Base-by-base conservation (phyloP, 2,888 invertebrate genomes). In the Sinotaia quadrata region DNA sequence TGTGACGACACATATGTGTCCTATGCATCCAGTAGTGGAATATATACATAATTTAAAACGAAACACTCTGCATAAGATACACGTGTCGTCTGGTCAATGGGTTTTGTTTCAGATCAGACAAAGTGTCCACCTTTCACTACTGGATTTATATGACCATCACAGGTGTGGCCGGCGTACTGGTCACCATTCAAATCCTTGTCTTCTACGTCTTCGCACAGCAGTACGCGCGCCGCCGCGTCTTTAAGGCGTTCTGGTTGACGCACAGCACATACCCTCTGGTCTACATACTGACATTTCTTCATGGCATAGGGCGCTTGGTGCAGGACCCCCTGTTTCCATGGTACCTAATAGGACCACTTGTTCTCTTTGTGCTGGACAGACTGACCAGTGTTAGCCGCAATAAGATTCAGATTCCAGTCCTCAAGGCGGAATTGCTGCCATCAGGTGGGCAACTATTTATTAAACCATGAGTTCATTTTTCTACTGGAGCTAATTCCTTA, bases 111-210 rank as follows among this genome's bases (percentile, higher is more conserved):
- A 92, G 92, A 12, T 89, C 91, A 4, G 90, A 91, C 78, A 90
- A 90, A 74, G 82, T 92, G 24, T 91, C 91, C 0, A 91, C 91
- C 82, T 92, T 92, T 77, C 90, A 91, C 73, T 91, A 91, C 78
- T 92, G 92, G 92, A 89, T 90, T 67, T 92, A 90, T 88, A 85
- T 89, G 77, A 83, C 83, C 27, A 76, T 77, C 44, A 82, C 82
- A 63, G 92, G 91, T 12, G 76, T 92, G 61, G 91, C 91, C 27
- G 92, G 92, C 7, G 85, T 92, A 12, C 72, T 91, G 2, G 84
- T 92, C 61, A 81, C 81, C 7, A 88, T 90, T 0, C 75, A 91
- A 47, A 85, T 91, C 31, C 87, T 90, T 68, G 78, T 91, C 27
- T 91, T 92, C 81, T 91, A 90, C 81, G 85, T 90, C 24, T 92